A percentile compares a stretch with the other conserved stretches of the same genome.
phyloP scores from a whole-genome alignment of 1,140 invertebrate genomes.

The Bombus polaris region DNA sequence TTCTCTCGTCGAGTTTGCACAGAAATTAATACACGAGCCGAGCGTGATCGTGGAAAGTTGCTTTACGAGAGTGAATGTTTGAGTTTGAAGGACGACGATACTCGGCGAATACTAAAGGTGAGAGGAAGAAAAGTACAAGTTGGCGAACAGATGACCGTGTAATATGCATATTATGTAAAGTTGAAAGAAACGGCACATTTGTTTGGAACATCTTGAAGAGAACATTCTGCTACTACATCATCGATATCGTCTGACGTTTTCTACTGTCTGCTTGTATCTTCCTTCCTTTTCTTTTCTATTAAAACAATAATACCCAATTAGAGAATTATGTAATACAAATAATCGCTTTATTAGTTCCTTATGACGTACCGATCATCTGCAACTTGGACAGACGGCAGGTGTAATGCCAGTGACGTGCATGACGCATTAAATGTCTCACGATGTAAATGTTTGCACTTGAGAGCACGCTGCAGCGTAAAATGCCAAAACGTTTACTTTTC shows the following conservation, averaged over 20 bases:
- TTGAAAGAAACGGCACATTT: not conserved
- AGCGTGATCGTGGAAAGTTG: not conserved
- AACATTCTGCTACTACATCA: not conserved
- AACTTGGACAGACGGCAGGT: too few relatives aligned
- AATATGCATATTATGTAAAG: not conserved
- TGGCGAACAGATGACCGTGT: not conserved
- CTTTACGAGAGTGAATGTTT: not conserved
- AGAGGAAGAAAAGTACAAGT: not conserved
- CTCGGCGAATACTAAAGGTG: not conserved
- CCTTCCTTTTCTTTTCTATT: too few relatives aligned
- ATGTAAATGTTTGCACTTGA: not conserved
- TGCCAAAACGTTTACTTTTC: not conserved
- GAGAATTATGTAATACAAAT: too few relatives aligned
- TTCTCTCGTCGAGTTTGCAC: conserved; percentile 3
- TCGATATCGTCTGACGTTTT: too few relatives aligned
- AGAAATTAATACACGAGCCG: conserved; percentile 6
- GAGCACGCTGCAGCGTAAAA: not conserved
- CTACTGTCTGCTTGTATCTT: fast-evolving
- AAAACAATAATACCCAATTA: too few relatives aligned
- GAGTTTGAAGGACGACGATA: not conserved
- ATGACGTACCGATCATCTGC: too few relatives aligned
- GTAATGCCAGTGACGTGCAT: too few relatives aligned
- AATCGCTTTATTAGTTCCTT: too few relatives aligned
- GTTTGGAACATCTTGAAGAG: not conserved
- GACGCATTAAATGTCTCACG: not conserved